Evolutionary conservation across 2,888 invertebrate species (phyloP).

Genomic region (Asteroscopus sphinx): DNA sequence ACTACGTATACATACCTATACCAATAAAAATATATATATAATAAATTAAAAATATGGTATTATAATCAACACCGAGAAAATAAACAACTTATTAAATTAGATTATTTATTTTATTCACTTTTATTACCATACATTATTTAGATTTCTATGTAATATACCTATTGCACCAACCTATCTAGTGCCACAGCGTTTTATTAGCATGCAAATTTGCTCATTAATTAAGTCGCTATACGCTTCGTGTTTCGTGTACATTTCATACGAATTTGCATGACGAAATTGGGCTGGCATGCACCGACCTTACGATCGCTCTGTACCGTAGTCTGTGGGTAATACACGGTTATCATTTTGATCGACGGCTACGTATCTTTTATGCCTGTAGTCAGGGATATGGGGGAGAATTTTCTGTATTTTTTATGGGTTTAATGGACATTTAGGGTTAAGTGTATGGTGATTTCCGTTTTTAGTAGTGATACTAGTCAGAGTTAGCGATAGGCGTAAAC

Average conservation of each 20-base stretch:
- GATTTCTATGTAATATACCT: too few relatives aligned
- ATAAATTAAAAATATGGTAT: too few relatives aligned
- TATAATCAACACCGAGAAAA: too few relatives aligned
- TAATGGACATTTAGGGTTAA: too few relatives aligned
- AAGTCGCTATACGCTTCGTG: constrained; percentile 64
- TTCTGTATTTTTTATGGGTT: neutral
- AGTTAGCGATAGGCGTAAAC: too few relatives aligned
- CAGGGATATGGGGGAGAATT: neutral
- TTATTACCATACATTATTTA: too few relatives aligned
- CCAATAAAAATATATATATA: too few relatives aligned
- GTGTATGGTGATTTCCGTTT: too few relatives aligned
- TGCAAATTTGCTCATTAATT: constrained; percentile 84
- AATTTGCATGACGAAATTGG: constrained; percentile 79
- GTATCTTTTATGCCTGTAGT: constrained; percentile 19
- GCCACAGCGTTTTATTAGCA: constrained; percentile 75
- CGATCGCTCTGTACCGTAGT: constrained; percentile 24
- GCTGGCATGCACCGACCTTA: constrained; percentile 57
- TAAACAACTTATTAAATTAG: too few relatives aligned
- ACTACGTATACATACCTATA: too few relatives aligned
- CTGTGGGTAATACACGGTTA: constrained; percentile 27
- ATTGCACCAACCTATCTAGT: constrained; percentile 2
- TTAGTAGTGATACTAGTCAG: too few relatives aligned
- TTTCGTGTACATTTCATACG: constrained; percentile 67
- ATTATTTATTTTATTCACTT: too few relatives aligned
- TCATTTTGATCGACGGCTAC: constrained; percentile 42